A percentile compares a stretch with the other conserved stretches of the same genome.
phyloP scores from a whole-genome alignment of 1,140 invertebrate genomes.

The Cherax quadricarinatus region DNA sequence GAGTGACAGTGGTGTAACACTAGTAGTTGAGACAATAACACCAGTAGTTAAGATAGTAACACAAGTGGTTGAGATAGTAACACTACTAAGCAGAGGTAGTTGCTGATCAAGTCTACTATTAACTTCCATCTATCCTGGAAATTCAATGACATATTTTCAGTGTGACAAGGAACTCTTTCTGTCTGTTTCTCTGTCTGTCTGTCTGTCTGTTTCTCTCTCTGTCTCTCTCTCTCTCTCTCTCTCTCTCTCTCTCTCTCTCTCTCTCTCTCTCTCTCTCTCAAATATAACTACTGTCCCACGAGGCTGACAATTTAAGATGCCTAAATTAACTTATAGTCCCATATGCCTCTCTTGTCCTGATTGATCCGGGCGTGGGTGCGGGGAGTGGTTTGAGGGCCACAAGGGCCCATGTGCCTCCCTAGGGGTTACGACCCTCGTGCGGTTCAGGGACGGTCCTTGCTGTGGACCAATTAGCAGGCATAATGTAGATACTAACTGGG shows the following conservation, averaged over 20 bases:
- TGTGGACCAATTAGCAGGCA: constrained; percentile 34
- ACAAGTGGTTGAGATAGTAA: no score
- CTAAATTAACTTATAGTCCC: background rate
- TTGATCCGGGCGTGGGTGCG: background rate
- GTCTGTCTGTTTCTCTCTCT: background rate
- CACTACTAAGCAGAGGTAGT: no score
- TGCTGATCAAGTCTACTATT: no score
- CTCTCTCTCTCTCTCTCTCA: constrained; percentile 35
- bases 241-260: constrained; percentile 38
- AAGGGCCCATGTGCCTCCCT: background rate
- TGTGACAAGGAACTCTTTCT: background rate
- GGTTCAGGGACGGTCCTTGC: background rate
- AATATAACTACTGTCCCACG: background rate
- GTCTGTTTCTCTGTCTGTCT: background rate
- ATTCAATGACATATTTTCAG: no score
- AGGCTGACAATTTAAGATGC: background rate
- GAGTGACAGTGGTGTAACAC: no score
- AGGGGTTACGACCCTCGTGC: background rate
- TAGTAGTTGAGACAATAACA: no score
- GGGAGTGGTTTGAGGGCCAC: background rate
- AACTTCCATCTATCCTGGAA: no score
- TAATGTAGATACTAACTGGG: constrained; percentile 48
- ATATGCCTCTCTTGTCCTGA: background rate
- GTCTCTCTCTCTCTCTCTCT: constrained; percentile 34
- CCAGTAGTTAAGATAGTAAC: no score